Evolutionary conservation across 1,140 invertebrate species (phyloP), one percentile per base, ranked within the genome.

Genomic region (Bicyclus anynana): DNA sequence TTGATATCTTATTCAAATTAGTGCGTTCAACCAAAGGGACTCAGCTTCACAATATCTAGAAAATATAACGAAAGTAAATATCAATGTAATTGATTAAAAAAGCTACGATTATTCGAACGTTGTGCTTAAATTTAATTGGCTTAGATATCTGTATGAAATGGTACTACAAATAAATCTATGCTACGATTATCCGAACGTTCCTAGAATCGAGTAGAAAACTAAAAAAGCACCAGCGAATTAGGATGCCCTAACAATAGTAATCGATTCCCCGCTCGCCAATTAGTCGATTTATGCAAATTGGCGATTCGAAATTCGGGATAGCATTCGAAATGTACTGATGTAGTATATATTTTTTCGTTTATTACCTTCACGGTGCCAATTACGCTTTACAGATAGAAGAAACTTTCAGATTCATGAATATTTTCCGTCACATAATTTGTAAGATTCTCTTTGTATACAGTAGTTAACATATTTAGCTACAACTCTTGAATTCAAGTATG

Each of bases 281-380:
- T 57, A 62, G 33, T 48, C 54, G 60, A 62, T 57, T 62, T 57
- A 62, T 62, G 60, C 26, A 53, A 57, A 62, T 62, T 42, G 53
- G 20, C 49, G 48, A 44, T 40, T 20, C 21, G 50, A 46, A 57
- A 52, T 53, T 47, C 58, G 13, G 40, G 37, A 42, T 29, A 26
- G 38, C 50, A 12, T 56, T 56, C 13, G 12, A 3, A 2, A 9
- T 35, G 2, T 35, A 12, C n/a, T n/a, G n/a, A n/a, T n/a, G n/a
- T n/a, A 13, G 10, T 49, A 26, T 40, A 20, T 40, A 35, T 40
- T 18, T 48, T 49, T 56, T 49, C 46, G 14, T 40, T 49, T 21
- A 40, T 38, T 33, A 47, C n/a, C 48, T 57, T 57, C 27, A 57
- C 38, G 40, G 38, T 53, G 55, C 38, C 55, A 57, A 57, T 57